Conservation (phyloP, 2,888 invertebrate species). For the Pachydiplax longipennis region DNA sequence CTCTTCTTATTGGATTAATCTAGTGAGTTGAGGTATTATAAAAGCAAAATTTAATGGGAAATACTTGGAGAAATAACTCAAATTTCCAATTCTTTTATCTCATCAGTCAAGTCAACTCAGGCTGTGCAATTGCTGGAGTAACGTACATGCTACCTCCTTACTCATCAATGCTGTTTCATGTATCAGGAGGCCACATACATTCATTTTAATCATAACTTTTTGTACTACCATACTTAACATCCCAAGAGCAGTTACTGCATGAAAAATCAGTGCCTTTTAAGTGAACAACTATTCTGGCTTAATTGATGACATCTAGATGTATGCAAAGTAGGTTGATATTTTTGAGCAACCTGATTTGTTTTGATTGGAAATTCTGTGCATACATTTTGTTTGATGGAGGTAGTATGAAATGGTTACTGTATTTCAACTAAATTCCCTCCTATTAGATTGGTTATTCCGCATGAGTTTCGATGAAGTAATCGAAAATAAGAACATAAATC, state of each 20-base stretch:
- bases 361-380: background rate
- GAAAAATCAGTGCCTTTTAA: conserved; percentile 31
- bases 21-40: background rate
- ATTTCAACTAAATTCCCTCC: background rate
- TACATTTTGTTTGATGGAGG: background rate
- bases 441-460: background rate
- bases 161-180: background rate
- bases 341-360: background rate
- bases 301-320: background rate
- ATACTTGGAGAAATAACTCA: background rate
- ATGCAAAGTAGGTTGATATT: background rate
- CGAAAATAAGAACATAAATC: background rate
- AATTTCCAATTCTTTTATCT: background rate
- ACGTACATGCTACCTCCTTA: background rate
- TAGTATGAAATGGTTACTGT: background rate
- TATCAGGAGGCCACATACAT: background rate
- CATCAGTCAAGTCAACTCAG: conserved; percentile 5
- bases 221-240: background rate
- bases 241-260: background rate
- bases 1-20: background rate
- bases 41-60: background rate
- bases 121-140: background rate
- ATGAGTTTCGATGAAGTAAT: background rate
- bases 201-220: background rate
- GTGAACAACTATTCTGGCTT: conserved; percentile 1